Base-by-base conservation (phyloP, 2,797 vertebrate species). In the Poeciliopsis paucimaculata region DNA sequence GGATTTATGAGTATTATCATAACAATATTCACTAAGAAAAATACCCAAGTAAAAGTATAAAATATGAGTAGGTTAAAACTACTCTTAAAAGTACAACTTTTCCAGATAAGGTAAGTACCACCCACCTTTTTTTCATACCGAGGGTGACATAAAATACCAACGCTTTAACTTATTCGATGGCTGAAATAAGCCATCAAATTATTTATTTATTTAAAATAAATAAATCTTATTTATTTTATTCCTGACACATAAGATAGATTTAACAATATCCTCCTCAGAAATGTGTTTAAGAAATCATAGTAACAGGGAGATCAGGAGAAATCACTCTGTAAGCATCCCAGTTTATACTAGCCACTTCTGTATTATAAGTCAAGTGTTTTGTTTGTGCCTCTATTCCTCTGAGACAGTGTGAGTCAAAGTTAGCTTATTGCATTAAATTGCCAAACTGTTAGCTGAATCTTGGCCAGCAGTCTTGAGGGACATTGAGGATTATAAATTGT, bases 401-500 rank as follows among this genome's bases (percentile, higher is more conserved):
- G 92, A 91, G 89, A 89, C 75, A 41, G 43, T 73, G 20, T n/a
- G 57, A 86, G 83, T 80, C 68, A 72, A 72, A 84, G 88, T 85
- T 75, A 79, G 64, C 83, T 84, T 81, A 79, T 87, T 73, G 72
- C 46, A 80, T 84, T 86, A 81, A 88, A 90, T 91, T 79, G 46
- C 36, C 41, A 87, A 84, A 90, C 79, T 77, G 84, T 79, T 80
- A 80, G 86, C 53, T 92, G 79, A 83, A 55, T 53, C 76, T 68
- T 89, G 64, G 71, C 73, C 55, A 72, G 57, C 31, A 39, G 53
- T 84, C 89, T 91, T 91, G 34, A 79, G 90, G 85, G 86, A 71
- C 60, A 41, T 62, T 0, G 15, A 26, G 84, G 76, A 18, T 87
- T 95, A 95, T 96, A 96, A 94, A 94, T 91, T 77, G 47, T 28